Percentiles rank a stretch among this genome's conserved stretches.
Conservation (phyloP, 2,113 vertebrate species). For the Pelusios castaneus region DNA sequence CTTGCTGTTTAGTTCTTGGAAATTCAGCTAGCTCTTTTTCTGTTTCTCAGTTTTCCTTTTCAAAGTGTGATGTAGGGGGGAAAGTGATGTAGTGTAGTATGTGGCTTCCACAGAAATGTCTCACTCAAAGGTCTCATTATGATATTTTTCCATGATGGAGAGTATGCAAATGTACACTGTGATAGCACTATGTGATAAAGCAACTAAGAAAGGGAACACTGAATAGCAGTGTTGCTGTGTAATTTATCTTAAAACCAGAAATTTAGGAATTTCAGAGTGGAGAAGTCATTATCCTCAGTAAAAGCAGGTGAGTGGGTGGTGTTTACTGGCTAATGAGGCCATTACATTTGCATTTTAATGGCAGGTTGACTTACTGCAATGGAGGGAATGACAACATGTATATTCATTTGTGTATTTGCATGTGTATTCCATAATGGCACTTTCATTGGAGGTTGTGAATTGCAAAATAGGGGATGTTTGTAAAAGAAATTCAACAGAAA, state of each 20-base stretch:
- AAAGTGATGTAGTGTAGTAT: slow-evolving; percentile 33
- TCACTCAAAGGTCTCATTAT: slow-evolving; percentile 41
- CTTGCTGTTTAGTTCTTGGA: neutral
- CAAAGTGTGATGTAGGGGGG: slow-evolving; percentile 1
- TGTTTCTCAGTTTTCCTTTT: slow-evolving; percentile 21
- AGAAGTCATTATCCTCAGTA: slow-evolving; percentile 28
- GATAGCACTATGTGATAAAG: slow-evolving; percentile 11
- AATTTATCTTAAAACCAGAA: neutral
- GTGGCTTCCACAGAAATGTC: slow-evolving; percentile 23
- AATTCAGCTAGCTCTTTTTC: slow-evolving; percentile 16
- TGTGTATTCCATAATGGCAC: slow-evolving; percentile 78
- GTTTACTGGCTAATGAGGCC: slow-evolving; percentile 73
- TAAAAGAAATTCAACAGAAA: slow-evolving; percentile 46
- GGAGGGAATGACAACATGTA: slow-evolving; percentile 42
- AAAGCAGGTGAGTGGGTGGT: slow-evolving; percentile 70
- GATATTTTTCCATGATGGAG: slow-evolving; percentile 20
- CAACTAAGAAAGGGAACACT: neutral
- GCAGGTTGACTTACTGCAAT: slow-evolving; percentile 73
- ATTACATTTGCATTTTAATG: slow-evolving; percentile 84
- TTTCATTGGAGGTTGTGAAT: slow-evolving; percentile 64
- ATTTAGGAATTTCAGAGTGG: slow-evolving; percentile 19
- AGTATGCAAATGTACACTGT: slow-evolving; percentile 30
- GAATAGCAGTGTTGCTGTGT: neutral
- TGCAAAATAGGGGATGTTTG: slow-evolving; percentile 58
- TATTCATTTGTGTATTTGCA: slow-evolving; percentile 75